Conservation (phyloP, 23 tunicate genomes). For the Ascidia mentula region DNA sequence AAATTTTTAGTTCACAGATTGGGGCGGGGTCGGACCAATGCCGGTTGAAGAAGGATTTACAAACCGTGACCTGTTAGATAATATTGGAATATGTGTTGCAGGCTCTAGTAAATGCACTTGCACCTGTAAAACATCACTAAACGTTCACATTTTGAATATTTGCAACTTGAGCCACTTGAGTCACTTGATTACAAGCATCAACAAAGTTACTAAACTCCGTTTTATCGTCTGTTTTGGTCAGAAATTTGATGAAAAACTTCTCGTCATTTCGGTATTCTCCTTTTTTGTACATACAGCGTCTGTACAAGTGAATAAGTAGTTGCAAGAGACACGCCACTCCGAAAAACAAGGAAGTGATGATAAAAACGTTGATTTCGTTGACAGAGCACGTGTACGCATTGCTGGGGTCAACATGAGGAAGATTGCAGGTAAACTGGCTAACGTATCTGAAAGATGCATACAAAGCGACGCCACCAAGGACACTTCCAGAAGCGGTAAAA, state of each 20-base stretch:
- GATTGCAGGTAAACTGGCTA: not conserved
- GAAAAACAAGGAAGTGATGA: not conserved
- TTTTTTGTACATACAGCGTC: not conserved
- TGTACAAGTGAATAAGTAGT: not conserved
- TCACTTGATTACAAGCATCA: too few species aligned
- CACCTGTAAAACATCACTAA: too few species aligned
- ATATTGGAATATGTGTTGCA: too few species aligned
- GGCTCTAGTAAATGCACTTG: too few species aligned
- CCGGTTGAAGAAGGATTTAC: too few species aligned
- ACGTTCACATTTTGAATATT: too few species aligned
- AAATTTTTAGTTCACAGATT: too few species aligned
- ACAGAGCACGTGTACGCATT: not conserved
- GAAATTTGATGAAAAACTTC: not conserved
- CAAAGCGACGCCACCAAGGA: not conserved
- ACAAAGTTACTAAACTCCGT: not conserved
- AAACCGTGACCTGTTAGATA: too few species aligned
- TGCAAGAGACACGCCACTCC: not conserved
- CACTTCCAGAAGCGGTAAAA: not conserved
- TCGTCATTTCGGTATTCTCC: not conserved
- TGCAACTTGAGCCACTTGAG: too few species aligned
- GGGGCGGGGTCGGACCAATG: too few species aligned
- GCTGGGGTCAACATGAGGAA: not conserved
- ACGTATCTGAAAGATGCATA: not conserved
- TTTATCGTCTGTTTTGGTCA: not conserved
- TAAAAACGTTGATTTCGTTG: not conserved